These are phyloP conservation scores for Trichogramma evanescens DNA, from an alignment of 2,888 invertebrate genomes.

Conservation along the genomic window DNA sequence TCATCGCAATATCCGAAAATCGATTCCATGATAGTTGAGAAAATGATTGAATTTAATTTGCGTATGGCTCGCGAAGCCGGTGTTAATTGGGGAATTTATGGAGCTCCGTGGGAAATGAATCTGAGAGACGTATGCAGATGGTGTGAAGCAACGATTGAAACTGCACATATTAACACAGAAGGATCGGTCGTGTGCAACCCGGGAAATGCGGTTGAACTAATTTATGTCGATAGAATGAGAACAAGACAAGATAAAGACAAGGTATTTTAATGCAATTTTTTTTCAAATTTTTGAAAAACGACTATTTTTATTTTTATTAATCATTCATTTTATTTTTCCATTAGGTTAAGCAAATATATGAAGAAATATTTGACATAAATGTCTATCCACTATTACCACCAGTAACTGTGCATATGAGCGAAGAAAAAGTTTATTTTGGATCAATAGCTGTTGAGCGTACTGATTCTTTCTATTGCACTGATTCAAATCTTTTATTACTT, in stretches of 20 bases:
- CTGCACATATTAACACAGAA: conserved; percentile 5
- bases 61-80: conserved; percentile 60
- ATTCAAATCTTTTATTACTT: conserved; percentile 47
- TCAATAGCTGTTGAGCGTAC: conserved; percentile 53
- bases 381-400: conserved; percentile 48
- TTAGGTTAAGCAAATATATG: conserved; percentile 45
- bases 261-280: conserved; percentile 45
- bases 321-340: conserved; percentile 13
- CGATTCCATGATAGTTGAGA: conserved; percentile 54
- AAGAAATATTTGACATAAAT: conserved; percentile 46
- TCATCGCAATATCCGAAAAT: conserved; percentile 59
- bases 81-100: conserved; percentile 67
- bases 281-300: background rate
- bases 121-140: conserved; percentile 89
- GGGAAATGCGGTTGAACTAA: conserved; percentile 64
- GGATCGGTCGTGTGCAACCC: conserved; percentile 42
- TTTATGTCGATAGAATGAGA: conserved; percentile 85
- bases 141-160: conserved; percentile 67
- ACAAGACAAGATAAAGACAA: conserved; percentile 67
- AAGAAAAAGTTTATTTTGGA: conserved; percentile 57
- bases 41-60: conserved; percentile 75
- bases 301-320: background rate
- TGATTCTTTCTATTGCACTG: conserved; percentile 43
- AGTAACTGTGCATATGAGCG: conserved; percentile 57
- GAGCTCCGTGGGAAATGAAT: conserved; percentile 96